phyloP scores from a whole-genome alignment of 2,888 invertebrate genomes.

The Lysandra bellargus region DNA sequence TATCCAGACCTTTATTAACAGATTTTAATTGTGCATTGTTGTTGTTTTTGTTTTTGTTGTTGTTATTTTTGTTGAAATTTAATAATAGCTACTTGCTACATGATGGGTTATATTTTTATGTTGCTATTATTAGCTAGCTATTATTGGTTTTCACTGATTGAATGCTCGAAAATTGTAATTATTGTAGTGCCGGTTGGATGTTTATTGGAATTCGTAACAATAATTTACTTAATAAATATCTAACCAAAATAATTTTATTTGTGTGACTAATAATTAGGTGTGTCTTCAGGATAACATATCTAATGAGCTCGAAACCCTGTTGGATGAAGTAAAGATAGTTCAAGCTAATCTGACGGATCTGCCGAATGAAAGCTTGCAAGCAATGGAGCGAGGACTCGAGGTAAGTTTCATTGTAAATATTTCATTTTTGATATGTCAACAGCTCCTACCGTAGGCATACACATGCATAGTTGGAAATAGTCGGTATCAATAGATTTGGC shows the following conservation, averaged over 20 bases:
- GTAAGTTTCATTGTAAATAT: slow-evolving; percentile 78
- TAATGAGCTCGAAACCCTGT: slow-evolving; percentile 86
- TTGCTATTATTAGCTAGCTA: not conserved
- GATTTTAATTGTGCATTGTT: slow-evolving; percentile 37
- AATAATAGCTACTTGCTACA: slow-evolving; percentile 16
- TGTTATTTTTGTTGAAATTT: slow-evolving; percentile 30
- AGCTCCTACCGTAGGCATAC: not conserved
- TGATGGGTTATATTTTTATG: not conserved
- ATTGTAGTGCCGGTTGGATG: not conserved
- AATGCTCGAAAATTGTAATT: not conserved
- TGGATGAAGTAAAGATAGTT: slow-evolving; percentile 83
- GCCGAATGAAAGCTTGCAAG: slow-evolving; percentile 85
- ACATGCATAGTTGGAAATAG: not conserved
- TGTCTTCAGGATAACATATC: slow-evolving; percentile 82
- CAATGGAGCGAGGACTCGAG: slow-evolving; percentile 86
- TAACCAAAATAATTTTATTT: slow-evolving; percentile 12
- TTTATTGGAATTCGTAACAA: not conserved
- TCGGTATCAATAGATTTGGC: slow-evolving; percentile 8
- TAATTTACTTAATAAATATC: not conserved
- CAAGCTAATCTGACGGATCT: slow-evolving; percentile 85
- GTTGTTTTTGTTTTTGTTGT: slow-evolving; percentile 52
- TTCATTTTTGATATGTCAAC: slow-evolving; percentile 35
- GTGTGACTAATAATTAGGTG: slow-evolving; percentile 66
- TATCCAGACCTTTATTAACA: slow-evolving; percentile 36
- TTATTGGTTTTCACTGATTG: slow-evolving; percentile 9